A percentile compares a stretch with the other conserved stretches of the same genome.
Conservation (phyloP, 1,140 invertebrate species). For the Watersipora subatra region DNA sequence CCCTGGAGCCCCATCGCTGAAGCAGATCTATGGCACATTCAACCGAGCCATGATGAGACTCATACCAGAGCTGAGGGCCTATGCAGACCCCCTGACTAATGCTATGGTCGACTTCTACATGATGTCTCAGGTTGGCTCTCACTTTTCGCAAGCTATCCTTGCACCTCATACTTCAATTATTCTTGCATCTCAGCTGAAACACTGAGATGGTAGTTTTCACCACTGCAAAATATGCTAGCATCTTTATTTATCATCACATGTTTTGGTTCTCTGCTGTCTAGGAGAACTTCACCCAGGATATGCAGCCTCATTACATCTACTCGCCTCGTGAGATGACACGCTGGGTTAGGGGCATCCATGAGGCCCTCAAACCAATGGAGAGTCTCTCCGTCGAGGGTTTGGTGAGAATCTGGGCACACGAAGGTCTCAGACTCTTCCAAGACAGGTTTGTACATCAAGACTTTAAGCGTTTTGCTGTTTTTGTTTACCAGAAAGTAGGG, state of each 20-base stretch:
- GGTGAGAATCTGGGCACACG: slow-evolving; percentile 94
- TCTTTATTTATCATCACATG: neutral
- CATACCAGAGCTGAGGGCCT: slow-evolving; percentile 73
- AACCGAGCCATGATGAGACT: slow-evolving; percentile 89
- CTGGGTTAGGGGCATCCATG: slow-evolving; percentile 97
- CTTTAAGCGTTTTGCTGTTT: neutral
- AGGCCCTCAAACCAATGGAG: slow-evolving; percentile 86
- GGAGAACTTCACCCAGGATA: slow-evolving; percentile 96
- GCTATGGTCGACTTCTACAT: slow-evolving; percentile 99
- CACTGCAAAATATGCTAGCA: neutral
- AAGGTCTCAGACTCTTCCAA: slow-evolving; percentile 93
- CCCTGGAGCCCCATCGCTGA: slow-evolving; percentile 85
- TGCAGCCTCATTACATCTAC: slow-evolving; percentile 99
- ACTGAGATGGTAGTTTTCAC: neutral
- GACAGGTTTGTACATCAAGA: slow-evolving; percentile 39
- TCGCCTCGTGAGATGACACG: slow-evolving; percentile 98
- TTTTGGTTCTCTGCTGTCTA: slow-evolving; percentile 17
- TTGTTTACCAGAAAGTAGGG: no score
- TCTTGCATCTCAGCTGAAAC: neutral
- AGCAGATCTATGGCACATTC: slow-evolving; percentile 93
- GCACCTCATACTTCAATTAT: no score
- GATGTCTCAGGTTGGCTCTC: slow-evolving; percentile 59
- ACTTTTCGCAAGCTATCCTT: no score
- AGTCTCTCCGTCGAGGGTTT: slow-evolving; percentile 78
- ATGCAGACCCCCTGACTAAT: slow-evolving; percentile 88